Percentiles rank a stretch among this genome's conserved stretches.
phyloP scores from a whole-genome alignment of 2,113 vertebrate genomes.

The Camelus bactrianus region DNA sequence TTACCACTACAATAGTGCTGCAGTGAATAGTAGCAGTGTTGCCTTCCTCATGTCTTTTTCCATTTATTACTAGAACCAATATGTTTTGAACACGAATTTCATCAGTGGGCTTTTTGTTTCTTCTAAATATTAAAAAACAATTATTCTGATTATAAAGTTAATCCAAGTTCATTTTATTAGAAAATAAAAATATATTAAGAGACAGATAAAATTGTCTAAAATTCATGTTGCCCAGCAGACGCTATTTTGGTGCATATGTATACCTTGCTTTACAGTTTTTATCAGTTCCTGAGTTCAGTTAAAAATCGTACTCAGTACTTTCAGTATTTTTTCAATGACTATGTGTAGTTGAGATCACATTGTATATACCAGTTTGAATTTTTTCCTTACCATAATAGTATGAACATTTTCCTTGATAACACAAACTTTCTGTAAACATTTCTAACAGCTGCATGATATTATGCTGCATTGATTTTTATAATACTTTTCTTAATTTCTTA shows the following conservation, averaged over 20 bases:
- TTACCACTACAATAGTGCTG: neutral
- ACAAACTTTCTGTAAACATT: neutral
- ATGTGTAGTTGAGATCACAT: neutral
- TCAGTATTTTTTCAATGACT: neutral
- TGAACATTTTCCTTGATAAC: slow-evolving; percentile 1
- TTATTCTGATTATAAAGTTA: neutral
- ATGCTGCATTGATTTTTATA: neutral
- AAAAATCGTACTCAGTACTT: neutral
- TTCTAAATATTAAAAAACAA: neutral
- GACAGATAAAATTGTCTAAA: neutral
- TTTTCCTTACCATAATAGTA: neutral
- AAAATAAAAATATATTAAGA: neutral
- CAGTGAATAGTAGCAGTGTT: neutral
- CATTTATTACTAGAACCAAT: neutral
- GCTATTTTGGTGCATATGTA: neutral
- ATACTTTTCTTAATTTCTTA: slow-evolving; percentile 17
- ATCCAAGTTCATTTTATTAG: slow-evolving; percentile 26
- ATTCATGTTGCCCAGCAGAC: neutral
- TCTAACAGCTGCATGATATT: neutral
- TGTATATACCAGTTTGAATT: neutral
- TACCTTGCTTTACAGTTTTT: neutral
- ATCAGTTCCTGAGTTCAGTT: neutral
- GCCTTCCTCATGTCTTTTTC: neutral
- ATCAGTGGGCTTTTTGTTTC: neutral
- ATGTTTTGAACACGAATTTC: neutral